Evolutionary conservation across 2,888 invertebrate genomes (phyloP), one percentile per base, ranked within the genome.

Genomic region (Aethes cnicana): DNA sequence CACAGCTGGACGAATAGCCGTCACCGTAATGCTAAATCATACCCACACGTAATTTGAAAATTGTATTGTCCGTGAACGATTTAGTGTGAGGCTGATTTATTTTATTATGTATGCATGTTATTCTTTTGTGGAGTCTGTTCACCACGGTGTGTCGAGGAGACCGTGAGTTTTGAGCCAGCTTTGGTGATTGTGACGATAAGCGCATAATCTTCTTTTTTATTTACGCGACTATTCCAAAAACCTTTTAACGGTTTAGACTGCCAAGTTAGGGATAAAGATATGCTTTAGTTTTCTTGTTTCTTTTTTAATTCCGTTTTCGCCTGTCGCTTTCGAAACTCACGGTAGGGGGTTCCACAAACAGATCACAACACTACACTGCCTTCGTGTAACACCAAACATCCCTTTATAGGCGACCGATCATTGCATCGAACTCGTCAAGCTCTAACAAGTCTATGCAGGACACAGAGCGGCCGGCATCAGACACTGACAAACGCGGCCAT

Each of bases 401-500:
- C 78, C 81, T 84, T 86, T 87, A 69, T 87, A 89, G 88, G 87
- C 88, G 77, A 82, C 79, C 85, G 79, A 86, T 85, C 84, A 81
- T 87, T 84, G 82, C 80, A 70, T 82, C 88, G 80, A 81, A 86
- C 70, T 83, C 85, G 74, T 82, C 87, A 74, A 81, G 82, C 77
- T 80, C 85, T 74, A 82, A 73, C 80, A 84, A 75, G 81, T 83
- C 86, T 77, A 66, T 77, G 71, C 81, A 69, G 78, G 86, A 84
- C 74, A 74, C 84, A 59, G 83, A 82, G 76, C 79, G 65, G 72
- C 81, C 69, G 55, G 82, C 68, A 61, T 79, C 87, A 63, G 84
- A 85, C 61, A 72, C 83, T 68, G 86, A 86, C 75, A 87, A 82
- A 81, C 80, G 83, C 59, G 91, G 88, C 78, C 95, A 95, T 90